Conservation (phyloP, 2,888 invertebrate genomes). For the Sinelater perroti region DNA sequence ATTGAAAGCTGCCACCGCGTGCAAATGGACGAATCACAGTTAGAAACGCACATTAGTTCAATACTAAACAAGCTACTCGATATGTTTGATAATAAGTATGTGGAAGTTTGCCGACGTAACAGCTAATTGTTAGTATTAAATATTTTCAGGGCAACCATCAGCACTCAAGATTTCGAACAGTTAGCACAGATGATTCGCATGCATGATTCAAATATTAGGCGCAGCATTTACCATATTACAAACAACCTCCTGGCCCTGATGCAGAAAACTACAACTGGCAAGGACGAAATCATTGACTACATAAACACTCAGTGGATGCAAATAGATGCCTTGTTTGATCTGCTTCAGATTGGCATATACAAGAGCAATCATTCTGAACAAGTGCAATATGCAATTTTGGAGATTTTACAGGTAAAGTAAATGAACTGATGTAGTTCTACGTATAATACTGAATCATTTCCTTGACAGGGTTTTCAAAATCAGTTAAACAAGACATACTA, state of each 20-base stretch:
- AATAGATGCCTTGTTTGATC: constrained; percentile 33
- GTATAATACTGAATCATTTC: not conserved
- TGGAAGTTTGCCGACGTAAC: not conserved
- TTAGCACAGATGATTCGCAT: constrained; percentile 64
- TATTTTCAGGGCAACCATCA: constrained; percentile 62
- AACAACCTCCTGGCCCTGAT: constrained; percentile 44
- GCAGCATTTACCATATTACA: constrained; percentile 48
- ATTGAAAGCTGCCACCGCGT: constrained; percentile 72
- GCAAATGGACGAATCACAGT: constrained; percentile 70
- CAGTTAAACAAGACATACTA: constrained; percentile 11
- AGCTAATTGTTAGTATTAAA: constrained; percentile 5
- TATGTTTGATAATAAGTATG: constrained; percentile 69
- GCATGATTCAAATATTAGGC: constrained; percentile 55
- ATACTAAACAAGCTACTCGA: constrained; percentile 71
- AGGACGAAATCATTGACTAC: constrained; percentile 45
- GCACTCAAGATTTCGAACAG: constrained; percentile 66
- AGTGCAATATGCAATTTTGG: constrained; percentile 15
- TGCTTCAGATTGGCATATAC: constrained; percentile 12
- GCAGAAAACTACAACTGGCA: constrained; percentile 46
- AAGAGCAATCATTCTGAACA: constrained; percentile 6
- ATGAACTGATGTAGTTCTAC: not conserved
- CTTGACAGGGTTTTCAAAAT: constrained; percentile 15
- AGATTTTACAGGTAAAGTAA: constrained; percentile 24
- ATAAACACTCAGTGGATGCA: constrained; percentile 36
- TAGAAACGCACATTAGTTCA: constrained; percentile 68